Conservation (phyloP, 2,797 vertebrate species). For the Mormyrops boulengeri region DNA sequence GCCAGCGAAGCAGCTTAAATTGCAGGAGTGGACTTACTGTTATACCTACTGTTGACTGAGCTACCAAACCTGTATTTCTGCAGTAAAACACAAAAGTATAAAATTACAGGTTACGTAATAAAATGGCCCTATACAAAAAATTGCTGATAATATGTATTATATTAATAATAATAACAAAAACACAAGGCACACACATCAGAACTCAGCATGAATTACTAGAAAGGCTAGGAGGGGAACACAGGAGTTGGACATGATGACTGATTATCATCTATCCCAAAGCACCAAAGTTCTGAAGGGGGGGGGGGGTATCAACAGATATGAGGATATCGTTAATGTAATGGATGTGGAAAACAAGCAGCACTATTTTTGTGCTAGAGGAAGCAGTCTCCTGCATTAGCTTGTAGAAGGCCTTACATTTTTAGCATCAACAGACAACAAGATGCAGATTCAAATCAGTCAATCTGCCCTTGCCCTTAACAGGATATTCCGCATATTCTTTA, state of each 20-base stretch:
- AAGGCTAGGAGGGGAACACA: not conserved
- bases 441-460: not conserved
- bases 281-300: not conserved
- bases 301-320: not conserved
- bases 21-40: constrained; percentile 16
- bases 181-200: not conserved
- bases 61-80: not conserved
- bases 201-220: not conserved
- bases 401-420: not conserved
- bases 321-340: not conserved
- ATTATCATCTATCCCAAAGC: not conserved
- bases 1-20: not conserved
- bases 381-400: not conserved
- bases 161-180: not conserved
- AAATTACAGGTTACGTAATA: not conserved
- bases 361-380: not conserved
- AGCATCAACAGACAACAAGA: not conserved
- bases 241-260: not conserved
- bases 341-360: not conserved
- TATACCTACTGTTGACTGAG: constrained; percentile 30
- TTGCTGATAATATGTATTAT: not conserved
- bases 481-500: not conserved
- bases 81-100: not conserved
- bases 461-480: not conserved
- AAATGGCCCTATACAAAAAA: not conserved